These are phyloP conservation scores for Lamprotornis superbus DNA, from an alignment of 2,113 vertebrate species.

Conservation along the genomic window DNA sequence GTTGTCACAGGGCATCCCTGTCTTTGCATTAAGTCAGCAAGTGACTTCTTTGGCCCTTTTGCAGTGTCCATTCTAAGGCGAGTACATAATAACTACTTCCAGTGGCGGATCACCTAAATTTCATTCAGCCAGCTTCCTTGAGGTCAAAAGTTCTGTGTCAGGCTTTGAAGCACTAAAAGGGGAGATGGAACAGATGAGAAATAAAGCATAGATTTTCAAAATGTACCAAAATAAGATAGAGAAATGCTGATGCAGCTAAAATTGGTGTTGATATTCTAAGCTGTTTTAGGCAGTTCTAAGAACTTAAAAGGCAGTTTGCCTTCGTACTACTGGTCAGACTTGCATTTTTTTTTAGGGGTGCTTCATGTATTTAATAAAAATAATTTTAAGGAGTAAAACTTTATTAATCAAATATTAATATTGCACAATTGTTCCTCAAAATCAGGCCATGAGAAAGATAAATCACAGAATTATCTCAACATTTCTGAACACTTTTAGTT, in stretches of 20 bases:
- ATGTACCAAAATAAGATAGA: neutral
- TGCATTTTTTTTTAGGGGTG: neutral
- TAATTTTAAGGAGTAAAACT: neutral
- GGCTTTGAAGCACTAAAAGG: neutral
- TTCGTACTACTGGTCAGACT: neutral
- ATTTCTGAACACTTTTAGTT: neutral
- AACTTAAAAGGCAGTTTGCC: neutral
- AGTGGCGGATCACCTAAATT: neutral
- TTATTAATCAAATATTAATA: neutral
- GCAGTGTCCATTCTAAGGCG: rapidly evolving
- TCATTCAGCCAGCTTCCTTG: neutral
- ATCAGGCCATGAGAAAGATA: neutral
- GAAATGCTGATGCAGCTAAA: constrained; percentile 20
- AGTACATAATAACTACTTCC: neutral
- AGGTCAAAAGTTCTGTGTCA: neutral
- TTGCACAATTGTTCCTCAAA: neutral
- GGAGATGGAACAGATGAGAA: neutral
- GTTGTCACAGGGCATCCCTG: neutral
- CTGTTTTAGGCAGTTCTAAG: constrained; percentile 19
- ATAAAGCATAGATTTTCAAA: neutral
- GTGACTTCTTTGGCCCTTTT: neutral
- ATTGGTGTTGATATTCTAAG: constrained; percentile 4
- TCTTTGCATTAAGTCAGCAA: neutral
- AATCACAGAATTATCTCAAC: neutral
- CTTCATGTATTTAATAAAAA: neutral